Conservation (phyloP, 2,888 invertebrate species). For the Psococerastis gibbosa region DNA sequence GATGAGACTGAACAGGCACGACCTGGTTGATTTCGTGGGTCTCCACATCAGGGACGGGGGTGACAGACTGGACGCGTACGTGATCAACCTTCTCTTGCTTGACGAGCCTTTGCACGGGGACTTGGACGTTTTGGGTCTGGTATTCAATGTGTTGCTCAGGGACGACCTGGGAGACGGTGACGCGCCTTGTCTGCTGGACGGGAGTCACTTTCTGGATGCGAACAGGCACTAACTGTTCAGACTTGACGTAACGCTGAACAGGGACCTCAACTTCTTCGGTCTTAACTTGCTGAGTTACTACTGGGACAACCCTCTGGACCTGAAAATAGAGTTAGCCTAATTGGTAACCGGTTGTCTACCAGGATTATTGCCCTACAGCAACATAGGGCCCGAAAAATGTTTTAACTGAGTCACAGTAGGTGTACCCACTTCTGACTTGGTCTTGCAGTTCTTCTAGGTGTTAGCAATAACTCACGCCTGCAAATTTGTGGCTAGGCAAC, state of each 20-base stretch:
- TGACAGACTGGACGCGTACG: slow-evolving; percentile 1
- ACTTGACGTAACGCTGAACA: slow-evolving; percentile 7
- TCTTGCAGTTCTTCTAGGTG: too few relatives aligned
- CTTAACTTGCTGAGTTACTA: slow-evolving; percentile 8
- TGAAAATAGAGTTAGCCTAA: too few relatives aligned
- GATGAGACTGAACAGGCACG: slow-evolving; percentile 7
- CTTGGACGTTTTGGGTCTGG: slow-evolving; percentile 4
- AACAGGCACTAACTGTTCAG: slow-evolving; percentile 2
- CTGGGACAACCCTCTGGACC: slow-evolving; percentile 1
- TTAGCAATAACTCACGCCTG: too few relatives aligned
- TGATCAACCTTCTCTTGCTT: slow-evolving; percentile 3
- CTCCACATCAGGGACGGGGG: slow-evolving; percentile 8
- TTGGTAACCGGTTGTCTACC: too few relatives aligned
- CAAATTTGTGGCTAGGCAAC: too few relatives aligned
- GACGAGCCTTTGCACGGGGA: slow-evolving; percentile 4
- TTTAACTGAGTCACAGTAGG: too few relatives aligned
- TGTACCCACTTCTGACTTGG: too few relatives aligned
- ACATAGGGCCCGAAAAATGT: too few relatives aligned
- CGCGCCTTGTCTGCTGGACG: neutral
- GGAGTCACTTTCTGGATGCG: slow-evolving; percentile 4
- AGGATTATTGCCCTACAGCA: too few relatives aligned
- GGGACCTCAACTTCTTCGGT: slow-evolving; percentile 6
- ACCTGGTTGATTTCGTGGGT: slow-evolving; percentile 7
- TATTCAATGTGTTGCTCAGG: slow-evolving; percentile 6
- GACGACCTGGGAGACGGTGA: slow-evolving; percentile 1